Conservation (phyloP, 2,113 vertebrate genomes). For the Saccopteryx bilineata region DNA sequence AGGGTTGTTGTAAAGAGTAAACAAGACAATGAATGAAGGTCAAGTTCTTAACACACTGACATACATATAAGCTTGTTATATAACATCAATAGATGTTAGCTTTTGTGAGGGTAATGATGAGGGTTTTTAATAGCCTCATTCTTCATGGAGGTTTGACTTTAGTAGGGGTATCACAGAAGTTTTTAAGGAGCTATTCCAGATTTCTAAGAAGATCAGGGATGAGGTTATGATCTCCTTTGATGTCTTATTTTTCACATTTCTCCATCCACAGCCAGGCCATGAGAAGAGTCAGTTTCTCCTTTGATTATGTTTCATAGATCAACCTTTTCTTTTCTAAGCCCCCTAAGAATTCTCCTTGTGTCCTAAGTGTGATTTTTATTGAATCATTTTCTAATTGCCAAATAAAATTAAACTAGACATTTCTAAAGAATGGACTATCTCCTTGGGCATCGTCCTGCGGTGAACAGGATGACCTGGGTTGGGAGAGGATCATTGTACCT, state of each 20-base stretch:
- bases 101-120: not conserved
- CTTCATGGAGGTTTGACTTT: not conserved
- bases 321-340: not conserved
- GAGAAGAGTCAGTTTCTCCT: not conserved
- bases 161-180: not conserved
- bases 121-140: not conserved
- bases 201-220: constrained; percentile 12
- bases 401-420: constrained; percentile 50
- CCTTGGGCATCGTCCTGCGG: not conserved
- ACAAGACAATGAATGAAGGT: not conserved
- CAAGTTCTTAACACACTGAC: not conserved
- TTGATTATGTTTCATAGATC: not conserved
- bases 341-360: not conserved
- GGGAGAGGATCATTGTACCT: not conserved
- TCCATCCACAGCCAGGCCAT: not conserved
- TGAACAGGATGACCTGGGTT: not conserved
- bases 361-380: constrained; percentile 20
- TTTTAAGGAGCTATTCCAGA: not conserved
- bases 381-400: constrained; percentile 44
- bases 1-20: not conserved
- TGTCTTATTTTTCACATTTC: not conserved
- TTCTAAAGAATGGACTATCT: not conserved
- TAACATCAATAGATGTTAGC: not conserved
- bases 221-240: not conserved
- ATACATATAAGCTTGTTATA: not conserved